Evolutionary conservation across 35 echinoderm and acorn worm genomes (phyloP), one percentile per base, ranked within the genome.

Genomic region (Lytechinus variegatus): DNA sequence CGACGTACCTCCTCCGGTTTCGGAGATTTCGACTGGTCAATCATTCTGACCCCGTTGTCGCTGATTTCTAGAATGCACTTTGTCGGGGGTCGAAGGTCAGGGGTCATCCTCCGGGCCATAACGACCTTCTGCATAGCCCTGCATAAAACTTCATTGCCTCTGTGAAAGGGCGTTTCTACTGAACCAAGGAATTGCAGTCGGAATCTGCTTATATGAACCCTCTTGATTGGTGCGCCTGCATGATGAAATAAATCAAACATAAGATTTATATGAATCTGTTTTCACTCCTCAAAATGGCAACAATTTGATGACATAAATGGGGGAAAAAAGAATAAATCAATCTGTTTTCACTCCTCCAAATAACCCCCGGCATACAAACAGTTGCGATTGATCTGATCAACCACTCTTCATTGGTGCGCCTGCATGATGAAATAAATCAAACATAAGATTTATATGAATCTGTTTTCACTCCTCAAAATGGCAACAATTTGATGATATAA

Each of bases 61-160:
- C 98, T 99, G 14, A 99, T 98, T 54, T 99, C 98, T 19, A 99
- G 95, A 9, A 98, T 94, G 96, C 97, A 98, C 57, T 92, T 61
- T 54, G 98, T 96, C 2, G 98, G 97, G 27, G 97, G 91, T 87
- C 97, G 96, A 60, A 91, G 97, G 14, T 93, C 96, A 66, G 97
- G 91, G 21, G 98, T 95, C 16, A 99, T 94, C 86, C 94, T 94
- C 95, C 97, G 91, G 10, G 98, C 98, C 29, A 97, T 99, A 21
- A 99, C 96, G 29, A 99, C 96, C 97, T 99, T 99, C 94, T 97
- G 97, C 94, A 99, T 99, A 93, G 98, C 98, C 57, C 97, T 94
- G 87, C 98, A 99, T 86, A 99, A 92, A 28, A 97, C 96, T 61
- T 99, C 98, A 94, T 99, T 98, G 52, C 98, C 98, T 93, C 97